Conservation (phyloP, 2,888 invertebrate genomes). For the Deilephila elpenor region DNA sequence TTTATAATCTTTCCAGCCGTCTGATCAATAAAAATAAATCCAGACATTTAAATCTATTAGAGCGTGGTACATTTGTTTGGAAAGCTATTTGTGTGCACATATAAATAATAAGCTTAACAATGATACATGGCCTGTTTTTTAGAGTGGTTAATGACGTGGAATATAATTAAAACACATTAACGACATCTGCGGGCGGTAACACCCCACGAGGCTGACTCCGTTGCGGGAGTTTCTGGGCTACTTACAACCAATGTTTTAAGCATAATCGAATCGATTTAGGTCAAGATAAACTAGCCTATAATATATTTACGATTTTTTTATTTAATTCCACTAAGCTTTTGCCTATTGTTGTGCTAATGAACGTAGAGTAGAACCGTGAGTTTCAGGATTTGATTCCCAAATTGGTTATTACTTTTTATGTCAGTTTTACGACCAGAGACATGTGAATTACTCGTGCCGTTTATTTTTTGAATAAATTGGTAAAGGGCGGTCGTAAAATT, state of each 20-base stretch:
- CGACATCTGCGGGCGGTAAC: conserved; percentile 24
- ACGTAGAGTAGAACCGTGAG: no score
- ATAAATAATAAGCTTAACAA: conserved; percentile 26
- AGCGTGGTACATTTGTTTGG: not conserved
- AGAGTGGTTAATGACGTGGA: conserved; percentile 18
- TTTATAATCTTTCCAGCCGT: not conserved
- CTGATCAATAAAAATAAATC: not conserved
- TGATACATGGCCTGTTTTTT: conserved; percentile 22
- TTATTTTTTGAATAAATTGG: no score
- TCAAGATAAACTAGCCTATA: not conserved
- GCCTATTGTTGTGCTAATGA: no score
- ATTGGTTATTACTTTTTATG: no score
- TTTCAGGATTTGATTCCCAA: no score
- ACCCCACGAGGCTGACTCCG: conserved; percentile 12
- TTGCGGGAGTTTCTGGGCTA: conserved; percentile 18
- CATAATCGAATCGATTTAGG: not conserved
- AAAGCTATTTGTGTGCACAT: conserved; percentile 6
- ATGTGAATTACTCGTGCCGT: no score
- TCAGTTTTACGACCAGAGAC: no score
- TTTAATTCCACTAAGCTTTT: no score
- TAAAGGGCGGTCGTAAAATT: no score
- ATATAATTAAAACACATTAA: conserved; percentile 27
- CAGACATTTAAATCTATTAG: not conserved
- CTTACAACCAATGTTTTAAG: not conserved
- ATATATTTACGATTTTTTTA: no score